A percentile compares a stretch with the other conserved stretches of the same genome.
phyloP scores from a whole-genome alignment of 2,113 vertebrate genomes.

The Sinocyclocheilus grahami region DNA sequence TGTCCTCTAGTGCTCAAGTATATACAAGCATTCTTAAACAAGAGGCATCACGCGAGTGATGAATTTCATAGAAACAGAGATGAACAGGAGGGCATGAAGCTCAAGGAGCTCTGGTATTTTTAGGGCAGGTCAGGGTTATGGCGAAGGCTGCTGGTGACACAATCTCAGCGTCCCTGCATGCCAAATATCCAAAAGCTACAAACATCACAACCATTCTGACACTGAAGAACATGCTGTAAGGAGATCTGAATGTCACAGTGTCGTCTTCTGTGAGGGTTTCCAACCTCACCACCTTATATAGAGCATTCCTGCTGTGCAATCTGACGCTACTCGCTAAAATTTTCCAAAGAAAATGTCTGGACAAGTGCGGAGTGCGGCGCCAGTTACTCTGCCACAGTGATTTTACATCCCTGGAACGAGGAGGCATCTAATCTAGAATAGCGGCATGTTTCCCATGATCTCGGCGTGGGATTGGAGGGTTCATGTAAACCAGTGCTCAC shows the following conservation, averaged over 20 bases:
- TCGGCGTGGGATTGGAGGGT: background rate
- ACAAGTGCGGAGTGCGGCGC: background rate
- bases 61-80: slow-evolving; percentile 46
- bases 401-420: background rate
- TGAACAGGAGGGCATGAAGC: slow-evolving; percentile 23
- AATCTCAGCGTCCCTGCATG: background rate
- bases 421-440: background rate
- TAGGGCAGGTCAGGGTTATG: slow-evolving; percentile 43
- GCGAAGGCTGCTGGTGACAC: slow-evolving; percentile 26
- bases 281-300: background rate
- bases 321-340: background rate
- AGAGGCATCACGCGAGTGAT: background rate
- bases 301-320: slow-evolving; percentile 12
- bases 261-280: background rate
- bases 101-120: slow-evolving; percentile 48
- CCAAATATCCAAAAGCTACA: slow-evolving; percentile 13
- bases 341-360: background rate
- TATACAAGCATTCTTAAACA: background rate
- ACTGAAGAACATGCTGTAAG: slow-evolving; percentile 12
- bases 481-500: background rate
- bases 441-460: slow-evolving; percentile 28
- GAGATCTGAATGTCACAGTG: slow-evolving; percentile 23
- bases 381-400: slow-evolving; percentile 5
- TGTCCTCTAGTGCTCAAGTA: background rate
- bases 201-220: slow-evolving; percentile 30